phyloP scores from a whole-genome alignment of 2,113 vertebrate genomes.

The Malaclemys terrapin region DNA sequence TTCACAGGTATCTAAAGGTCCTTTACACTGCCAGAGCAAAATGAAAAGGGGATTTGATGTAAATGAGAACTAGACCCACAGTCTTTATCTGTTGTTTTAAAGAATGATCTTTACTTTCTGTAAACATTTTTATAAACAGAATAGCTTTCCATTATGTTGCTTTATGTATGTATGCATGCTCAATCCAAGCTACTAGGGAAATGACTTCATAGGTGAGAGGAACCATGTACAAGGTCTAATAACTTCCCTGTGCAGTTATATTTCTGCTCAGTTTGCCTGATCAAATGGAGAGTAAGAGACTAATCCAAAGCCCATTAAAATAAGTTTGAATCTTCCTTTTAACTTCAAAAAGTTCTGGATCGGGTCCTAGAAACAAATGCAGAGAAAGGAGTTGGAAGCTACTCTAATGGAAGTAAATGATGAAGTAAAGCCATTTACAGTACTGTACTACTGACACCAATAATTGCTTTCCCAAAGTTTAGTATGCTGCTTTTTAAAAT shows the following conservation, averaged over 20 bases:
- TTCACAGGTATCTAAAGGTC: too few species aligned
- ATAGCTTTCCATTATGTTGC: background rate
- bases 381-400: background rate
- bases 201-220: background rate
- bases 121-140: background rate
- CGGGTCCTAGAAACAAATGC: background rate
- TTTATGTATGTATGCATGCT: background rate
- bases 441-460: background rate
- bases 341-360: background rate
- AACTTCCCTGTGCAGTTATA: background rate
- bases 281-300: background rate
- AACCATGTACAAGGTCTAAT: background rate
- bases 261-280: background rate
- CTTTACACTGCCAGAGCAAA: too few species aligned
- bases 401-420: background rate
- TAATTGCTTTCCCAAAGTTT: slow-evolving; percentile 2
- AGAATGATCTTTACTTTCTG: background rate
- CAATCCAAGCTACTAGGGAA: background rate
- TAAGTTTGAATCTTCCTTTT: background rate
- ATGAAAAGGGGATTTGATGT: too few species aligned
- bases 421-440: background rate
- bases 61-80: too few species aligned
- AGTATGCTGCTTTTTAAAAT: background rate
- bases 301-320: background rate
- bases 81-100: background rate